Percentiles rank a stretch among this genome's conserved stretches.
Evolutionary conservation across 1,140 invertebrate species (phyloP).

Genomic region (Lepidurus apus): DNA sequence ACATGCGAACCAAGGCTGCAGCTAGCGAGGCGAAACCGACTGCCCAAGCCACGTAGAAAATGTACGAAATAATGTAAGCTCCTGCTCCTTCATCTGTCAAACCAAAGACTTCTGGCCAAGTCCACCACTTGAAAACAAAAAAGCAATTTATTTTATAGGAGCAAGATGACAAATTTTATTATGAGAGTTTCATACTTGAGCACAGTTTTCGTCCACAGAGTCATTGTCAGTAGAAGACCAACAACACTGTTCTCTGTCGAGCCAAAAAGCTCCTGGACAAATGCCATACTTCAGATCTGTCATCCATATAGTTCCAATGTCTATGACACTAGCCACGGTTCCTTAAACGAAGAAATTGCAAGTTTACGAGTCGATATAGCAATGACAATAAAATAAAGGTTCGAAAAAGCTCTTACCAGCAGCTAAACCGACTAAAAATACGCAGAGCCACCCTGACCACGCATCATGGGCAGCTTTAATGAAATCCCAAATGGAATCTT

Average conservation of each 20-base stretch:
- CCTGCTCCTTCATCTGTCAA: conserved; percentile 68
- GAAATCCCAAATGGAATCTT: conserved; percentile 76
- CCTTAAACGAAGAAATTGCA: conserved; percentile 6
- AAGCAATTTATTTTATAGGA: neutral
- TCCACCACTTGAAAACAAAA: conserved; percentile 69
- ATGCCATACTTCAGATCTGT: conserved; percentile 97
- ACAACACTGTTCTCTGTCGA: conserved; percentile 96
- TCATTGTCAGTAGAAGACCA: conserved; percentile 95
- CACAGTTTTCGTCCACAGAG: conserved; percentile 82
- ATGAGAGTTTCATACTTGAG: conserved; percentile 42
- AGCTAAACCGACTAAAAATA: conserved; percentile 87
- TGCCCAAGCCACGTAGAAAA: conserved; percentile 92
- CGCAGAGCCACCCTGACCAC: conserved; percentile 98
- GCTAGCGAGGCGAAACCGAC: conserved; percentile 86
- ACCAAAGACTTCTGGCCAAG: conserved; percentile 89
- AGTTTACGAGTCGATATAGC: too few species aligned
- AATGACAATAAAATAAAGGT: neutral
- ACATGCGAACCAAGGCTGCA: conserved; percentile 93
- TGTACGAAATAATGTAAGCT: conserved; percentile 85
- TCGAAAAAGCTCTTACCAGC: conserved; percentile 43
- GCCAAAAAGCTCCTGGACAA: conserved; percentile 96
- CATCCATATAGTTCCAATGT: conserved; percentile 99
- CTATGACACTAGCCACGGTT: conserved; percentile 57
- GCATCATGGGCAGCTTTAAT: conserved; percentile 89
- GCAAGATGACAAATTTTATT: too few species aligned